Evolutionary conservation across 2,797 vertebrate species (phyloP).

Genomic region (Muscicapa striata): DNA sequence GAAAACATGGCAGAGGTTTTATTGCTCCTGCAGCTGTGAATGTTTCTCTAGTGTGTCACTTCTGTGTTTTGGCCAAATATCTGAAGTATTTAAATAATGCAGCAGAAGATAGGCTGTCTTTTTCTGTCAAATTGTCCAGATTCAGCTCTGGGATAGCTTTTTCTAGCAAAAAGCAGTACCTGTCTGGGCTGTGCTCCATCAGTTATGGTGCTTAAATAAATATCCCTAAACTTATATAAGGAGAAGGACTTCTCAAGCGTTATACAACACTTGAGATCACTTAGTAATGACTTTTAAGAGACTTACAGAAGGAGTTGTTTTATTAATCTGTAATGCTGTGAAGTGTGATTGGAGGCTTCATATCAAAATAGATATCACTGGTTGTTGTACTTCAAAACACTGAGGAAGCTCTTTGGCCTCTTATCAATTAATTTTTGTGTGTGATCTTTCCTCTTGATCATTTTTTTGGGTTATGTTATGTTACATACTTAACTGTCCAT

Average conservation of each 20-base stretch:
- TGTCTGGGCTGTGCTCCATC: not conserved
- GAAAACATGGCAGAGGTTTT: slow-evolving; percentile 3
- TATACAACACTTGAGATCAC: slow-evolving; percentile 42
- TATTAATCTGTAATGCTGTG: slow-evolving; percentile 8
- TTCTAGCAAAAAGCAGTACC: not conserved
- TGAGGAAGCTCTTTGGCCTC: slow-evolving; percentile 23
- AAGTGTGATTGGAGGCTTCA: slow-evolving; percentile 32
- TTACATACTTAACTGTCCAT: slow-evolving; percentile 35
- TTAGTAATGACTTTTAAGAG: slow-evolving; percentile 43
- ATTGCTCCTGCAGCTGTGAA: slow-evolving; percentile 64
- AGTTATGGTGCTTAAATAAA: slow-evolving; percentile 19
- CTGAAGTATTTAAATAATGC: slow-evolving; percentile 63
- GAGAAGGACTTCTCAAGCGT: slow-evolving; percentile 38
- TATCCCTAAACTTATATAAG: not conserved
- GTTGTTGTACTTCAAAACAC: not conserved
- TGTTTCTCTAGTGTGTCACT: slow-evolving; percentile 59
- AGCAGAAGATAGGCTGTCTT: slow-evolving; percentile 26
- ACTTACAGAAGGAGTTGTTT: slow-evolving; percentile 28
- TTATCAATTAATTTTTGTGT: slow-evolving; percentile 41
- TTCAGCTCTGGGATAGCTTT: slow-evolving; percentile 7
- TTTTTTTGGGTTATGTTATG: slow-evolving; percentile 26
- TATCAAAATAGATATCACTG: not conserved
- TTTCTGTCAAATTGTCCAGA: slow-evolving; percentile 27
- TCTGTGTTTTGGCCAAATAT: slow-evolving; percentile 61
- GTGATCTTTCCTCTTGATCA: slow-evolving; percentile 36